These are phyloP conservation scores for Phyllostomus hastatus DNA, from an alignment of 2,113 vertebrate genomes.

Conservation along the genomic window DNA sequence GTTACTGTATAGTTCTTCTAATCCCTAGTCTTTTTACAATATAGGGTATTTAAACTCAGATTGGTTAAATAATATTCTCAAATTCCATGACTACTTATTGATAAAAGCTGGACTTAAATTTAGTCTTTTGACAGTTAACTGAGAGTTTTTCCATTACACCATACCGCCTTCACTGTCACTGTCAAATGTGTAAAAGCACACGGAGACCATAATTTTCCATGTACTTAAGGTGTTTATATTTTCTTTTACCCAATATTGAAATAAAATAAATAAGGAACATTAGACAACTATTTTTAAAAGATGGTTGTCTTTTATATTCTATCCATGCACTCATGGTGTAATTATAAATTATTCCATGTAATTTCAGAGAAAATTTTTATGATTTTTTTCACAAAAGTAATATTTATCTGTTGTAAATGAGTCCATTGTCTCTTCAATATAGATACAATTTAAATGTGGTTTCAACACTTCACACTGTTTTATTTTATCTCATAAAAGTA, in stretches of 20 bases:
- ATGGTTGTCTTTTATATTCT: neutral
- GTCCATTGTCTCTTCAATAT: neutral
- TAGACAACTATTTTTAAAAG: neutral
- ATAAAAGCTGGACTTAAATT: neutral
- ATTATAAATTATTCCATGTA: neutral
- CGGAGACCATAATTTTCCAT: neutral
- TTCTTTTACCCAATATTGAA: neutral
- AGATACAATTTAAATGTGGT: neutral
- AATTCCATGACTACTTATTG: neutral
- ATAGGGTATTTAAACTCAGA: neutral
- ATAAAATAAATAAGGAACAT: neutral
- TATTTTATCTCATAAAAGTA: conserved; percentile 30
- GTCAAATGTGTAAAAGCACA: neutral
- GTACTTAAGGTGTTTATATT: neutral
- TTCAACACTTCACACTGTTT: neutral
- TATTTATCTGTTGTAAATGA: neutral
- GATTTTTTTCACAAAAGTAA: neutral
- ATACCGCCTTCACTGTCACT: neutral
- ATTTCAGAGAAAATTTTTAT: neutral
- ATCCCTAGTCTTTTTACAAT: neutral
- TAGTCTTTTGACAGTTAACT: neutral
- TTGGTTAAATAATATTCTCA: neutral
- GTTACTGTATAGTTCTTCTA: neutral
- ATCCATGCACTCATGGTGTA: neutral
- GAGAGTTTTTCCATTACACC: neutral